phyloP scores from a whole-genome alignment of 2,113 vertebrate genomes.

The Ia io region DNA sequence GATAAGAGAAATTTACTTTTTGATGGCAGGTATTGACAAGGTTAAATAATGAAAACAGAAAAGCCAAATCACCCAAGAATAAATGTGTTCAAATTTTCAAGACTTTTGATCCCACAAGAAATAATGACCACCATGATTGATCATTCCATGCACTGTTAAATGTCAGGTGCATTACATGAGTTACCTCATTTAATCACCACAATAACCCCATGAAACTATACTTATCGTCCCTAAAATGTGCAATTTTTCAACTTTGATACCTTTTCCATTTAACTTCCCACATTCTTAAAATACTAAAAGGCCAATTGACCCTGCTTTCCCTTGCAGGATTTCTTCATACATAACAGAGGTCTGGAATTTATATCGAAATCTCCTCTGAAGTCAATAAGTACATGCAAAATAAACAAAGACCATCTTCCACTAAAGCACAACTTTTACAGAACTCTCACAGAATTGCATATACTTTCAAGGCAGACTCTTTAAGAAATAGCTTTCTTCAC shows the following conservation, averaged over 20 bases:
- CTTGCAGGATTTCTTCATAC: neutral
- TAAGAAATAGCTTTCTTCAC: neutral
- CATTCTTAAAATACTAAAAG: conserved; percentile 48
- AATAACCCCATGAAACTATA: neutral
- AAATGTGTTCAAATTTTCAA: conserved; percentile 13
- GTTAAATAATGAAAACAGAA: conserved; percentile 20
- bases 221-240: neutral
- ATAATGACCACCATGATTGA: neutral
- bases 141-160: neutral
- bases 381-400: neutral
- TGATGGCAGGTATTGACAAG: neutral
- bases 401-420: conserved; percentile 9
- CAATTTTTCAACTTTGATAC: neutral
- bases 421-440: neutral
- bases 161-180: neutral
- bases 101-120: neutral
- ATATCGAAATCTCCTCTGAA: neutral
- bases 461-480: neutral
- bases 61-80: neutral
- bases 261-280: neutral
- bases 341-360: neutral
- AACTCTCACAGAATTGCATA: neutral
- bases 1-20: neutral
- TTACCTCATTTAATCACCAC: neutral
- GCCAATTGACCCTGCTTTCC: neutral